Evolutionary conservation across 2,888 invertebrate species (phyloP), one percentile per base, ranked within the genome.

Genomic region (Conops quadrifasciatus): DNA sequence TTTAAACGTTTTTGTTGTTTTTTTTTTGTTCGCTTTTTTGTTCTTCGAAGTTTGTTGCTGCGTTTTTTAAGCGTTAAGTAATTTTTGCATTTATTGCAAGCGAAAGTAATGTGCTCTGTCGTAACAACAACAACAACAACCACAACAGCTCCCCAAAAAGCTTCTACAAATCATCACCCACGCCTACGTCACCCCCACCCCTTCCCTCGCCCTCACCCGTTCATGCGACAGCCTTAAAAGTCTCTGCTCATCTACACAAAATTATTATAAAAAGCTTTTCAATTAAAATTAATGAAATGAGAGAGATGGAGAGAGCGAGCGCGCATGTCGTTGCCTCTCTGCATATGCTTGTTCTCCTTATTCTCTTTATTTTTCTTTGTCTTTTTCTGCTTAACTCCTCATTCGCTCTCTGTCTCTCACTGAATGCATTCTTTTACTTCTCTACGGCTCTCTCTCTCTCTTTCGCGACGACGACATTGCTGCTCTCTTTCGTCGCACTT

Each of bases 21-120:
- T 36, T 36, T 36, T 36, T 9, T 49, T 49, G 47, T 64, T 64
- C 26, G 49, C 49, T 51, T 65, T 51, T 65, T 26, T 26, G 13
- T 19, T 28, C 47, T 47, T 28, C 28, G 2, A 9, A 19, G n/a
- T 15, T 28, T 19, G 13, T 47, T 16, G 19, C 58, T 67, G 5
- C 15, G 19, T 36, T 15, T 13, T 30, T 19, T 51, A 36, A 36
- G 2, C 43, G n/a, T 59, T 47, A 36, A 36, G 36, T 36, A 15
- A 49, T 60, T 24, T 67, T 60, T 67, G 59, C 60, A 67, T 67
- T 53, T 49, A 59, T 67, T 59, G 59, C 67, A 67, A 67, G 67
- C 67, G 67, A 67, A 67, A 67, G 67, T 67, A 65, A 51, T 59
- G 63, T 24, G 51, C 53, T n/a, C 19, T 43, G 36, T 21, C 28